These are phyloP conservation scores for Dryobotodes eremita DNA, from an alignment of 2,888 invertebrate genomes.

Conservation along the genomic window DNA sequence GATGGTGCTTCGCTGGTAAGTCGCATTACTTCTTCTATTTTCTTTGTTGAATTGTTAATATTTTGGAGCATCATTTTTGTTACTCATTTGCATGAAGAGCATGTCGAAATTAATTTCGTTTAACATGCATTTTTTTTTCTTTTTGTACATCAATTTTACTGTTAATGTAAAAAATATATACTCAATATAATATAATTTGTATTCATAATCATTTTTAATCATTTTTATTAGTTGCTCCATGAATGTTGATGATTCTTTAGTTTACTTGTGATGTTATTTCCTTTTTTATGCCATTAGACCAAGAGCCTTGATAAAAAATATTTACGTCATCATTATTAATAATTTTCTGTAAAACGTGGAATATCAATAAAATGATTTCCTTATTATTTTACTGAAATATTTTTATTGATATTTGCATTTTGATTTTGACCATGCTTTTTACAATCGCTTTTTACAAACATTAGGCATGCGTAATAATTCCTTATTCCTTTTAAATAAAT, in stretches of 20 bases:
- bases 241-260: slow-evolving; percentile 57
- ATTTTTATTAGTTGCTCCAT: slow-evolving; percentile 50
- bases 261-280: slow-evolving; percentile 37
- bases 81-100: slow-evolving; percentile 55
- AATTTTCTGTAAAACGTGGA: slow-evolving; percentile 33
- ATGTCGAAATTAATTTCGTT: slow-evolving; percentile 42
- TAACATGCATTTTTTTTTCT: slow-evolving; percentile 34
- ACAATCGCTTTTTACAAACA: slow-evolving; percentile 70
- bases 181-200: neutral
- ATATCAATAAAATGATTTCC: slow-evolving; percentile 49
- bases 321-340: slow-evolving; percentile 41
- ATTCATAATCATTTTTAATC: slow-evolving; percentile 3
- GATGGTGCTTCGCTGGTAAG: slow-evolving; percentile 97
- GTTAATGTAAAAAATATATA: neutral
- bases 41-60: slow-evolving; percentile 57
- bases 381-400: neutral
- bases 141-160: neutral
- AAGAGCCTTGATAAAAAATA: slow-evolving; percentile 52
- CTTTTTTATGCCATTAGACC: slow-evolving; percentile 40
- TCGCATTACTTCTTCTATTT: slow-evolving; percentile 69
- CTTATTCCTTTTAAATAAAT: slow-evolving; percentile 54
- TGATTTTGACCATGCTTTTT: slow-evolving; percentile 72
- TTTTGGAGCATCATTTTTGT: slow-evolving; percentile 55
- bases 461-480: slow-evolving; percentile 77
- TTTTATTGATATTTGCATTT: slow-evolving; percentile 63